Conservation (phyloP, 2,797 vertebrate species). For the Prionace glauca region DNA sequence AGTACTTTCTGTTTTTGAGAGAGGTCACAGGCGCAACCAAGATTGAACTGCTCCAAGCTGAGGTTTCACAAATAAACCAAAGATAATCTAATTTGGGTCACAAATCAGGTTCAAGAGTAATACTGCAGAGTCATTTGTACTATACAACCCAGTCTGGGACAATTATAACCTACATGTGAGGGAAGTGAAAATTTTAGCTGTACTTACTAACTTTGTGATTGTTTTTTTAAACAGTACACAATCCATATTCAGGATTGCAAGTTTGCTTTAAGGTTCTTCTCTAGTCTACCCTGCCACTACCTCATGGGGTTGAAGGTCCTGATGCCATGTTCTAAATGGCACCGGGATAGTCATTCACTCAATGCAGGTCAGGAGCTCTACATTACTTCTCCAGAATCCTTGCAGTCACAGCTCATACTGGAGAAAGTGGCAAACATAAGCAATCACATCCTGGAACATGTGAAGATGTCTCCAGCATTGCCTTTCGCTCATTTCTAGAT, state of each 20-base stretch:
- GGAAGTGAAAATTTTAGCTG: background rate
- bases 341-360: background rate
- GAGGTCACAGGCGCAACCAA: background rate
- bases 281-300: background rate
- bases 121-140: background rate
- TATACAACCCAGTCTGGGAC: background rate
- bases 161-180: background rate
- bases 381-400: too few relatives aligned
- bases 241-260: background rate
- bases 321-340: background rate
- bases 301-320: background rate
- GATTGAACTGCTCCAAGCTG: background rate
- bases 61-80: constrained; percentile 25
- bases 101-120: background rate
- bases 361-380: too few relatives aligned
- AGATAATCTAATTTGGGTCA: background rate
- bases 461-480: too few relatives aligned
- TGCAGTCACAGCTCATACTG: too few relatives aligned
- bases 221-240: background rate
- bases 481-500: too few relatives aligned
- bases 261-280: background rate
- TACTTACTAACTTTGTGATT: background rate
- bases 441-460: too few relatives aligned
- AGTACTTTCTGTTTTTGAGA: constrained; percentile 13
- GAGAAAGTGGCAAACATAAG: too few relatives aligned